Conservation (phyloP, 2,888 invertebrate species). For the Pinctada fucata region DNA sequence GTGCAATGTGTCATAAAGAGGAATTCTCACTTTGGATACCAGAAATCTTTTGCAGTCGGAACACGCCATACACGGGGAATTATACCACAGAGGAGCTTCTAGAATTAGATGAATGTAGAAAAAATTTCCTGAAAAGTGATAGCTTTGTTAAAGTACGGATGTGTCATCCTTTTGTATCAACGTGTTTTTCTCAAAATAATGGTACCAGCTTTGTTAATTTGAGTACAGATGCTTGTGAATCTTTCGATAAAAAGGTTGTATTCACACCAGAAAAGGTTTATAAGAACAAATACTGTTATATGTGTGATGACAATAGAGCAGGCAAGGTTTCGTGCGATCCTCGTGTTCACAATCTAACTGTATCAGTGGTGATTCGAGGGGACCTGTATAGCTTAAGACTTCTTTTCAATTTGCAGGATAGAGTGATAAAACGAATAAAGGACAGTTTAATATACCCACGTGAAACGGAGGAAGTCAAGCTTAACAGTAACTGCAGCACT, state of each 20-base stretch:
- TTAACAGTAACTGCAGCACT: conserved; percentile 3
- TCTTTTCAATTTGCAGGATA: conserved; percentile 12
- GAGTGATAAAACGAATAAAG: background rate
- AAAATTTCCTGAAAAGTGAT: background rate
- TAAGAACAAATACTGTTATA: conserved; percentile 21
- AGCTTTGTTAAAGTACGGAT: background rate
- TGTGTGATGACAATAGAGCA: conserved; percentile 9
- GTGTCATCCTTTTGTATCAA: conserved; percentile 12
- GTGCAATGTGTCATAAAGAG: conserved; percentile 26
- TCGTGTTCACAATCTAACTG: conserved; percentile 2
- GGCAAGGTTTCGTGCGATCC: conserved; percentile 21
- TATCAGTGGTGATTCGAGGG: background rate
- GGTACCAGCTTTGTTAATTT: background rate
- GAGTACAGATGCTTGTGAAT: background rate
- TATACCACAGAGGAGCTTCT: conserved; percentile 4
- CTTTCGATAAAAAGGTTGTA: conserved; percentile 10
- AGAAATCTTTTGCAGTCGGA: conserved; percentile 20
- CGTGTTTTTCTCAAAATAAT: too few species aligned
- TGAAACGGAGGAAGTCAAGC: background rate
- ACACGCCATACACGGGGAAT: background rate
- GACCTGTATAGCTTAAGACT: conserved; percentile 24
- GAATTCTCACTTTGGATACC: conserved; percentile 16
- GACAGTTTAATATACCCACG: background rate
- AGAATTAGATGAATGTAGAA: conserved; percentile 13
- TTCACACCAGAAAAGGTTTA: conserved; percentile 16